Base-by-base conservation (phyloP, 2,797 vertebrate species). In the Onychomys torridus region DNA sequence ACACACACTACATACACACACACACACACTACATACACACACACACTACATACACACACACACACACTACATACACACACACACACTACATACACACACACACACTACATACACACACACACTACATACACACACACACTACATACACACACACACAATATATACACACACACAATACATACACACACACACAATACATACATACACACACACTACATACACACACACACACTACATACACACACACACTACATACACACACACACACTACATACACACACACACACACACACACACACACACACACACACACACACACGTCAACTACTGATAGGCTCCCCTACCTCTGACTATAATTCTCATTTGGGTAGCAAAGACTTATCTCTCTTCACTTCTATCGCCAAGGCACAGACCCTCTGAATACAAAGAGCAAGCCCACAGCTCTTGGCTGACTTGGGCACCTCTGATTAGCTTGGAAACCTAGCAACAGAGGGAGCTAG, bases 391-490 rank as follows among this genome's bases (percentile, higher is more conserved):
- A 65, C 32, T 37, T 86, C 37, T 12, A 21, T 67, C 7, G 6
- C 71, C 77, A 71, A 69, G 69, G 46, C 79, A 29, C 1, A 3
- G 89, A 84, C 17, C 79, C 77, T 8, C 0, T 2, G 40, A 16
- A 52, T 6, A 76, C 57, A 23, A 5, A 75, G 81, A 81, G 19
- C 43, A 19, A 12, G 97, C 61, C 87, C 7, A 49, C 17, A 52
- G 89, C 76, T 52, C 92, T 57, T 32, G 0, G 63, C 89, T 25
- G 57, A 46, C 75, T 32, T 86, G 0, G 65, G 83, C 77, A 2
- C 57, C 65, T 84, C 94, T 43, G 93, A 93, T 71, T 37, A 88
- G 71, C 84, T 8, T 0, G 1, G 95, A 67, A 93, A 81, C 91
- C 94, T 81, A 88, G 95, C 93, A 90, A 63, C 23, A 0, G 65